Percentiles rank a stretch among this genome's conserved stretches.
These are phyloP conservation scores for Trichogramma dendrolimi DNA, from an alignment of 2,888 invertebrate genomes.

Conservation along the genomic window DNA sequence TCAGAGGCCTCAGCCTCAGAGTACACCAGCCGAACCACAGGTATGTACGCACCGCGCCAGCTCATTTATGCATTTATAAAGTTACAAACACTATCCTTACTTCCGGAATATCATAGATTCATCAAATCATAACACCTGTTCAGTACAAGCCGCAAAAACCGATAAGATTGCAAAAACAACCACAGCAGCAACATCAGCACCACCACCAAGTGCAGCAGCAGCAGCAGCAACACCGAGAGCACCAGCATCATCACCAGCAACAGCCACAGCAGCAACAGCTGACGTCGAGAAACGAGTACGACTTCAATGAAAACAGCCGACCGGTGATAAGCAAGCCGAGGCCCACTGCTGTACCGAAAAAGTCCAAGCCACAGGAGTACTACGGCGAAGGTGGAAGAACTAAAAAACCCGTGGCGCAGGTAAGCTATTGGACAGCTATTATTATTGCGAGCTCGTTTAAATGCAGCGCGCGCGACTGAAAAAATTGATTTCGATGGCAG, in stretches of 20 bases:
- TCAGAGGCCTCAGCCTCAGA: background rate
- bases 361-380: slow-evolving; percentile 18
- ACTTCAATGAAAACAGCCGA: slow-evolving; percentile 22
- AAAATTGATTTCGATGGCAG: slow-evolving; percentile 23
- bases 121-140: slow-evolving; percentile 30
- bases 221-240: background rate
- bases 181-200: slow-evolving; percentile 20
- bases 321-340: slow-evolving; percentile 28
- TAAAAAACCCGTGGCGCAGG: slow-evolving; percentile 69
- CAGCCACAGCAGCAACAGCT: slow-evolving; percentile 8
- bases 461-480: background rate
- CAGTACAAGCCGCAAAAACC: slow-evolving; percentile 35
- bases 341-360: slow-evolving; percentile 25
- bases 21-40: background rate
- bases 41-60: no score
- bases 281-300: slow-evolving; percentile 15
- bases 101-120: slow-evolving; percentile 4
- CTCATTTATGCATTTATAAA: no score
- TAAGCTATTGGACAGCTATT: slow-evolving; percentile 17
- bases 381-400: slow-evolving; percentile 23
- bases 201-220: background rate
- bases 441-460: background rate
- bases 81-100: no score
- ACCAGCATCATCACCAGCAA: slow-evolving; percentile 11
- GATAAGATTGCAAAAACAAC: slow-evolving; percentile 24